These are phyloP conservation scores for Cataglyphis albicans DNA, from an alignment of 2,888 invertebrate species.

Conservation along the genomic window DNA sequence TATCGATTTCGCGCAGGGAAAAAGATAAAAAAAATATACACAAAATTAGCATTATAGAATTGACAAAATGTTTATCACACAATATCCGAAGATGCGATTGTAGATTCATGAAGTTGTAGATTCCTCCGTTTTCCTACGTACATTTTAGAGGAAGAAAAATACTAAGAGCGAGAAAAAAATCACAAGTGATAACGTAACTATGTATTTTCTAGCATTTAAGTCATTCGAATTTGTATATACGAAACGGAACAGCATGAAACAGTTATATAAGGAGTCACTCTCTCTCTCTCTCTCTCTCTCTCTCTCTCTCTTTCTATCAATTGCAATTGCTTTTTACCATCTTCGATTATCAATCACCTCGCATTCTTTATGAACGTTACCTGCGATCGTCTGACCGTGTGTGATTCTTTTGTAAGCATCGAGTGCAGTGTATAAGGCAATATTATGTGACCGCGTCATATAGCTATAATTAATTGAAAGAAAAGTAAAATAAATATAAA, in stretches of 20 bases:
- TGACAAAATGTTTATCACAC: not conserved
- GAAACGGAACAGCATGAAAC: slow-evolving; percentile 28
- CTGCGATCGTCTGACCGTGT: slow-evolving; percentile 59
- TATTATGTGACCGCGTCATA: slow-evolving; percentile 65
- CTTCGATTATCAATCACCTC: slow-evolving; percentile 50
- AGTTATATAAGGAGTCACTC: slow-evolving; percentile 26
- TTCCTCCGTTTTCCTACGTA: slow-evolving; percentile 20
- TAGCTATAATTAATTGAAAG: slow-evolving; percentile 64
- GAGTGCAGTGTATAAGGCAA: slow-evolving; percentile 66
- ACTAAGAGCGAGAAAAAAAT: slow-evolving; percentile 21
- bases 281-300: not conserved
- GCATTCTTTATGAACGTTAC: slow-evolving; percentile 59
- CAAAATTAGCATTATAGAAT: slow-evolving; percentile 25
- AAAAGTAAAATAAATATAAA: slow-evolving; percentile 66
- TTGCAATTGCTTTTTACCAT: slow-evolving; percentile 65
- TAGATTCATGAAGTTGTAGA: slow-evolving; percentile 32
- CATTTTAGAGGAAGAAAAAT: not conserved
- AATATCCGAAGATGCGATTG: not conserved
- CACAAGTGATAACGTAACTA: slow-evolving; percentile 62
- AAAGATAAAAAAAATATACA: slow-evolving; percentile 6
- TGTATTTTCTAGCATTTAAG: slow-evolving; percentile 66
- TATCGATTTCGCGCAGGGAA: slow-evolving; percentile 53
- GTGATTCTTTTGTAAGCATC: slow-evolving; percentile 68
- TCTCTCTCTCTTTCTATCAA: slow-evolving; percentile 60
- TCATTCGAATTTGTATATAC: slow-evolving; percentile 61